Base-by-base conservation (phyloP, 2,797 vertebrate genomes). In the Artibeus jamaicensis region DNA sequence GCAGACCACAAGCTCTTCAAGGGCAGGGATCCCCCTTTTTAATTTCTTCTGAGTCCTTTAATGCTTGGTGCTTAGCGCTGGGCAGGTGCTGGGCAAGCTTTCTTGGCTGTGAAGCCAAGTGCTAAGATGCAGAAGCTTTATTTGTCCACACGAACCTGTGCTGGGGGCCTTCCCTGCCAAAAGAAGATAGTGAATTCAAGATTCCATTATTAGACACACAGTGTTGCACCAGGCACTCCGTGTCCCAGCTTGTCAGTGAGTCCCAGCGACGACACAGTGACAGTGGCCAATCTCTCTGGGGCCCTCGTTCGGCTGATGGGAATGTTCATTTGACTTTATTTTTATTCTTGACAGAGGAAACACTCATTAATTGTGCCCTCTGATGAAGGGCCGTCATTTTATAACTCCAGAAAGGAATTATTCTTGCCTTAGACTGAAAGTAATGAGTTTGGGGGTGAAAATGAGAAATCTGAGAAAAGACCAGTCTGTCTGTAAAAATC, bases 51-150 rank as follows among this genome's bases (percentile, higher is more conserved):
- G 95, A 96, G 83, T 88, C 85, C 44, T 89, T 78, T 96, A 96
- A 93, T 94, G 71, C 79, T 73, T 6, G 7, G 50, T 89, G 76
- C 96, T 98, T 96, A 97, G 91, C 88, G 29, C 86, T 2, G 67
- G 93, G 76, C 97, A 97, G 97, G 96, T 97, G 96, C 87, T 76
- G 24, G 2, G 50, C 67, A 70, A 95, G 89, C 3, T 67, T 67
- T 21, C n/a, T 29, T 93, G 94, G 96, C 95, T 82, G 95, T 77
- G 57, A 96, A 93, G 46, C 77, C 74, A 37, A 95, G 96, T 19
- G 95, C 24, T 97, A 97, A 97, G 94, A 91, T 39, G 29, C 46
- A 91, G 78, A 50, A 88, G 91, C 95, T 97, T 97, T 96, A 96
- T 95, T 94, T 96, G 74, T 95, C 84, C 44, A 50, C 84, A 16